phyloP scores from a whole-genome alignment of 1,140 invertebrate species.

The Penaeus vannamei region DNA sequence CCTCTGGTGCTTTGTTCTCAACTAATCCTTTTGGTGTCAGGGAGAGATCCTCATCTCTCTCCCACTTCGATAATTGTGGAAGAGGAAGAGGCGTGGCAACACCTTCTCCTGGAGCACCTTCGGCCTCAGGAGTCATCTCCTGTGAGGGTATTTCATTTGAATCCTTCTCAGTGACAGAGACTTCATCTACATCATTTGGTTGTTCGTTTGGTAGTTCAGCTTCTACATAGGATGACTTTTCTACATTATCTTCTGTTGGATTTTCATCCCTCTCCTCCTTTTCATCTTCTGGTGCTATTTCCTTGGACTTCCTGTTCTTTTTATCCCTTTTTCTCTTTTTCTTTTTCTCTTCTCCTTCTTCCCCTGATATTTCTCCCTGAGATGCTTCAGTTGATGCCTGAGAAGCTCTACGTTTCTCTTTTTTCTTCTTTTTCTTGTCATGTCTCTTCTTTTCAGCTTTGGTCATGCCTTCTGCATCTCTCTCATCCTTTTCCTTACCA shows the following conservation, averaged over 20 bases:
- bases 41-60: constrained; percentile 79
- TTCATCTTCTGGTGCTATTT: constrained; percentile 49
- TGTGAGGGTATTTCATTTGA: constrained; percentile 1
- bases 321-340: constrained; percentile 68
- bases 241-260: constrained; percentile 67
- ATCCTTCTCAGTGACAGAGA: constrained; percentile 18
- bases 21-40: constrained; percentile 35
- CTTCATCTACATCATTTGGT: neutral
- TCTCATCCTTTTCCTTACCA: constrained; percentile 58
- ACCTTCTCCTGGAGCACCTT: constrained; percentile 62
- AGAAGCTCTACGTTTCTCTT: constrained; percentile 67
- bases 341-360: constrained; percentile 67
- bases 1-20: constrained; percentile 70
- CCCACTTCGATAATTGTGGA: constrained; percentile 90
- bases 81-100: constrained; percentile 76
- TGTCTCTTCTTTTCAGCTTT: constrained; percentile 70
- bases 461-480: constrained; percentile 73
- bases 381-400: constrained; percentile 57
- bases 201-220: neutral
- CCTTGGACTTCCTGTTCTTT: constrained; percentile 42
- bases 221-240: neutral
- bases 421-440: constrained; percentile 69
- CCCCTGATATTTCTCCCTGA: constrained; percentile 72
- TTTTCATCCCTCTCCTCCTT: constrained; percentile 67
- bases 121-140: constrained; percentile 29